Conservation (phyloP, 2,888 invertebrate genomes). For the Drosophila dives region DNA sequence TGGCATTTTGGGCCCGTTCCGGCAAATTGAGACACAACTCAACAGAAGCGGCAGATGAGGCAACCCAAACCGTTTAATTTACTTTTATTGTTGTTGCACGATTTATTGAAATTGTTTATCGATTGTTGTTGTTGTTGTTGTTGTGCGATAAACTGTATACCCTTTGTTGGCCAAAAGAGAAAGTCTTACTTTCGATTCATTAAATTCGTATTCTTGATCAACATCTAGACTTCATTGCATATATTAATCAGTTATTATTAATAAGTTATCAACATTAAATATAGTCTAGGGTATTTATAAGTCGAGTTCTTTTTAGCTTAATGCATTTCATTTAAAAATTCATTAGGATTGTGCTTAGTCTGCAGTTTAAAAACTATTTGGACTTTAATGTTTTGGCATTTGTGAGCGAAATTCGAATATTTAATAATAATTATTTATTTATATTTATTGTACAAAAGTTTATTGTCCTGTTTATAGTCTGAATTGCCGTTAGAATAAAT, state of each 20-base stretch:
- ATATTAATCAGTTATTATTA: not conserved
- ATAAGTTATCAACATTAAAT: too few species aligned
- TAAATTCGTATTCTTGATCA: too few species aligned
- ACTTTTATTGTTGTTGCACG: slow-evolving; percentile 72
- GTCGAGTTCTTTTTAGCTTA: not conserved
- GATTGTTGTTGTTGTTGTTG: slow-evolving; percentile 42
- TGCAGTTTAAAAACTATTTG: not conserved
- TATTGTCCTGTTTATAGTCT: slow-evolving; percentile 41
- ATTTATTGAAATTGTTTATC: slow-evolving; percentile 69
- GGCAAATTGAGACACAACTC: slow-evolving; percentile 72
- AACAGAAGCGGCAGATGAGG: slow-evolving; percentile 44
- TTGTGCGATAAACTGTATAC: slow-evolving; percentile 8
- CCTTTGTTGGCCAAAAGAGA: not conserved
- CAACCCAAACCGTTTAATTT: slow-evolving; percentile 62
- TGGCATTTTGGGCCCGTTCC: slow-evolving; percentile 11
- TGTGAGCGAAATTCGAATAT: not conserved
- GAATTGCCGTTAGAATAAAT: slow-evolving; percentile 38
- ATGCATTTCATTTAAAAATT: not conserved
- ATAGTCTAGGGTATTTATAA: not conserved
- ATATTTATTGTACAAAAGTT: slow-evolving; percentile 27
- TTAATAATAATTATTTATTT: slow-evolving; percentile 33
- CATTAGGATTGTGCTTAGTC: not conserved
- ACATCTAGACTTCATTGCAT: not conserved
- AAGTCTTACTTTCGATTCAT: not conserved
- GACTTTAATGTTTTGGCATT: slow-evolving; percentile 17